Evolutionary conservation across 2,797 vertebrate species (phyloP).

Genomic region (Thripadectes ignobilis): DNA sequence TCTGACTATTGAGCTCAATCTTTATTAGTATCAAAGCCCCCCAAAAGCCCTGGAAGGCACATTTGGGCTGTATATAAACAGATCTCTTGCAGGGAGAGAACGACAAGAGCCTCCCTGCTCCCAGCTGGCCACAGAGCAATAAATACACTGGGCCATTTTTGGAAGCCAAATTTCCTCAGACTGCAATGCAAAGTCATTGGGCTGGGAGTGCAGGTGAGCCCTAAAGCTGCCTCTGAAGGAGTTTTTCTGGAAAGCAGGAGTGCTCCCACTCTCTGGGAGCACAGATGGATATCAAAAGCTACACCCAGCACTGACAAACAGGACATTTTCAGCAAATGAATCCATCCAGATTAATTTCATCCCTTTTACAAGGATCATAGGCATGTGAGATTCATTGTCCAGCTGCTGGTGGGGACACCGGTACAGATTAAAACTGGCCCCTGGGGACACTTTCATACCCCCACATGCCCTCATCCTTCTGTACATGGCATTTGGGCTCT

Average conservation of each 20-base stretch:
- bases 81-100: not conserved
- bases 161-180: not conserved
- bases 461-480: rapidly evolving
- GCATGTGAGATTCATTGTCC: rapidly evolving
- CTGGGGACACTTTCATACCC: not conserved
- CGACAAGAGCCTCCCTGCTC: not conserved
- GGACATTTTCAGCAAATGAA: not conserved
- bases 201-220: not conserved
- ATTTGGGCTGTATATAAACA: not conserved
- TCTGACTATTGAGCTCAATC: not conserved
- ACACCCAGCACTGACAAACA: not conserved
- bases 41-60: not conserved
- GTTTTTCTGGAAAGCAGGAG: not conserved
- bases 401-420: not conserved
- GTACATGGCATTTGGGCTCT: rapidly evolving
- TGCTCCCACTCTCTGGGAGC: not conserved
- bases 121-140: not conserved
- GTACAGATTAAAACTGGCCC: not conserved
- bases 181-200: not conserved
- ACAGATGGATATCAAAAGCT: not conserved
- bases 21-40: not conserved
- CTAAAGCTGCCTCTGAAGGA: not conserved
- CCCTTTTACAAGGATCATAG: not conserved
- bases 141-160: not conserved
- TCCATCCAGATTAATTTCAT: not conserved